These are phyloP conservation scores for Zaprionus tsacasi DNA, from an alignment of 1,140 invertebrate species.

Conservation along the genomic window DNA sequence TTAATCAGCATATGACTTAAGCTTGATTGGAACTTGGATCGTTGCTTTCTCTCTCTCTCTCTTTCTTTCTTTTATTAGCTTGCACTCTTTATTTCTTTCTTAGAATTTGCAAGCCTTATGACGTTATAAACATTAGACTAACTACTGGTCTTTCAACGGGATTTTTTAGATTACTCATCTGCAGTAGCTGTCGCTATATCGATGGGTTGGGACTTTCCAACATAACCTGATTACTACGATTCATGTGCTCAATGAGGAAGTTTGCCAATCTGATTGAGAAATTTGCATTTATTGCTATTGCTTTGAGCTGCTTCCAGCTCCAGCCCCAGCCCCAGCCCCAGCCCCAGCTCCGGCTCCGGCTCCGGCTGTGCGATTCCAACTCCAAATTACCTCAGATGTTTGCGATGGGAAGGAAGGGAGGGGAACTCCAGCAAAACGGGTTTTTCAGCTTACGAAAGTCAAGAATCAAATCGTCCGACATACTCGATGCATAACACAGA, in stretches of 20 bases:
- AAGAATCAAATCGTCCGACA: not conserved
- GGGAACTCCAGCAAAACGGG: constrained; percentile 21
- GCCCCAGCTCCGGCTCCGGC: not conserved
- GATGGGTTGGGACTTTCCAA: constrained; percentile 27
- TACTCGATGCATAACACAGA: not conserved
- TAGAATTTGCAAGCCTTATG: constrained; percentile 3
- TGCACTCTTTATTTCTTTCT: too few relatives aligned
- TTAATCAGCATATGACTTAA: not conserved
- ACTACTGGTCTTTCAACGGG: constrained; percentile 26
- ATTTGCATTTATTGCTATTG: constrained; percentile 25
- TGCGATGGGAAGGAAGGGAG: not conserved
- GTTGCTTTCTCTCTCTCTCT: not conserved
- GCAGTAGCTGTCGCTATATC: not conserved
- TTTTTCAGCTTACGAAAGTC: constrained; percentile 20
- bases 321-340: not conserved
- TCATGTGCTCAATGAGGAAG: constrained; percentile 31
- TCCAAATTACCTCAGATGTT: not conserved
- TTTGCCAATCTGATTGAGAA: constrained; percentile 30
- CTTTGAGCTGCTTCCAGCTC: not conserved
- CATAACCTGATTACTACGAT: constrained; percentile 7
- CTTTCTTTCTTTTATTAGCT: not conserved
- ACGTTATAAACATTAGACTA: constrained; percentile 29
- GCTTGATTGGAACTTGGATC: too few relatives aligned
- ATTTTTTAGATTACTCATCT: constrained; percentile 33
- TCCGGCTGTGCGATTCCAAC: too few relatives aligned